A percentile compares a stretch with the other conserved stretches of the same genome.
Evolutionary conservation across 2,888 invertebrate genomes (phyloP).

Genomic region (Callinectes sapidus): DNA sequence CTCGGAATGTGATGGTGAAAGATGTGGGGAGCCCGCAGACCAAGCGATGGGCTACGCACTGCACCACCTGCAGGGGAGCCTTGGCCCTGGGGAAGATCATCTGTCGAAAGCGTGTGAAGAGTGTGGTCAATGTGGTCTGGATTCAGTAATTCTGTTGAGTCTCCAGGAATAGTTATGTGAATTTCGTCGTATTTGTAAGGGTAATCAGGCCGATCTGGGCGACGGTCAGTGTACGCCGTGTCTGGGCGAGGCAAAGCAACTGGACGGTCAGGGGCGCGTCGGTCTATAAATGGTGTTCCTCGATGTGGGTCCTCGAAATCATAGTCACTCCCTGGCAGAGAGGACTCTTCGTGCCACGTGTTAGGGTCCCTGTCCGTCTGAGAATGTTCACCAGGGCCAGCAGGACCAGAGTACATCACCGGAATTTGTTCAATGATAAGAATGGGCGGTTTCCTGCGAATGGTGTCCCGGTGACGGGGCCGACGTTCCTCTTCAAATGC

Average conservation of each 20-base stretch:
- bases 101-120: not conserved
- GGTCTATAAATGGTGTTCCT: conserved; percentile 39
- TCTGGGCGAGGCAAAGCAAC: conserved; percentile 33
- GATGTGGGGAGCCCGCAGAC: not conserved
- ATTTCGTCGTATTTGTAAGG: conserved; percentile 55
- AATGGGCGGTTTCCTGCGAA: conserved; percentile 51
- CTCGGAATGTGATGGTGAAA: not conserved
- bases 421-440: conserved; percentile 53
- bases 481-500: not conserved
- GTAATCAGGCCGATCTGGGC: conserved; percentile 53
- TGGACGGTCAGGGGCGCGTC: conserved; percentile 51
- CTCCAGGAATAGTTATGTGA: not conserved
- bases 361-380: not conserved
- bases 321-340: not conserved
- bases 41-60: not conserved
- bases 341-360: conserved; percentile 21
- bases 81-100: not conserved
- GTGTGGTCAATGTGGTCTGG: not conserved
- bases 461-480: not conserved
- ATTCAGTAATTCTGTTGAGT: not conserved
- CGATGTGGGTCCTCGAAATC: not conserved
- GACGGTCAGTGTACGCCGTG: conserved; percentile 37
- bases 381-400: not conserved
- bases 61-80: not conserved
- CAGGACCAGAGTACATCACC: not conserved